Conservation (phyloP, 92 coral and sea anemone genomes). For the Porites lobata region DNA sequence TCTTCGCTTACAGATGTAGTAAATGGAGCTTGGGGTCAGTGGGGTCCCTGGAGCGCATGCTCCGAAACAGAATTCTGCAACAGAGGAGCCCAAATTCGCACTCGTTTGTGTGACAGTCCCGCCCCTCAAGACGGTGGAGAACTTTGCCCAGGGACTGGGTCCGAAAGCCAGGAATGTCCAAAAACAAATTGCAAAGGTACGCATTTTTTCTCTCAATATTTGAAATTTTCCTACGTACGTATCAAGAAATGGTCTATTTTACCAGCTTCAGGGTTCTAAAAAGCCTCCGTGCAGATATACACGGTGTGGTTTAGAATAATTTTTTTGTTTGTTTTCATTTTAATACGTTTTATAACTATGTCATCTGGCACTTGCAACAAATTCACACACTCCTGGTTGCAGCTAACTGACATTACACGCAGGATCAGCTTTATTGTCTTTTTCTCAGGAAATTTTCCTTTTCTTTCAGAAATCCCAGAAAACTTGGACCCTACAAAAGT, state of each 20-base stretch:
- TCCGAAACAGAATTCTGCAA: slow-evolving; percentile 74
- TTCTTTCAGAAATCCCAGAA: slow-evolving; percentile 35
- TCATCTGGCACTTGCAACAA: too few species aligned
- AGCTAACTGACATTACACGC: too few species aligned
- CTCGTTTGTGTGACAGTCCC: slow-evolving; percentile 75
- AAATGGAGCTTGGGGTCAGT: slow-evolving; percentile 78
- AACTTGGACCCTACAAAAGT: slow-evolving; percentile 43
- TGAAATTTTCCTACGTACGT: too few species aligned
- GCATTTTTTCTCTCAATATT: too few species aligned
- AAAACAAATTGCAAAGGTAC: slow-evolving; percentile 77
- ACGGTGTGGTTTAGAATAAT: too few species aligned
- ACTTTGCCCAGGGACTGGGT: slow-evolving; percentile 69
- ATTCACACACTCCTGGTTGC: too few species aligned
- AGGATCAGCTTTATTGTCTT: neutral
- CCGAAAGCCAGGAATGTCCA: slow-evolving; percentile 75
- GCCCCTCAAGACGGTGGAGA: slow-evolving; percentile 81
- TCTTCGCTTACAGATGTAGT: slow-evolving; percentile 59
- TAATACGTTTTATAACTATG: too few species aligned
- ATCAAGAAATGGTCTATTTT: neutral
- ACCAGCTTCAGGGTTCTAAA: too few species aligned
- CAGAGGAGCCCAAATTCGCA: slow-evolving; percentile 70
- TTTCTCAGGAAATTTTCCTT: neutral
- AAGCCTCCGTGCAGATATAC: too few species aligned
- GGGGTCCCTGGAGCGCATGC: slow-evolving; percentile 82
- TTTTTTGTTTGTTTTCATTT: too few species aligned